These are phyloP conservation scores for Mesorhabditis spiculigera DNA, from an alignment of 2,888 invertebrate species.

Conservation along the genomic window DNA sequence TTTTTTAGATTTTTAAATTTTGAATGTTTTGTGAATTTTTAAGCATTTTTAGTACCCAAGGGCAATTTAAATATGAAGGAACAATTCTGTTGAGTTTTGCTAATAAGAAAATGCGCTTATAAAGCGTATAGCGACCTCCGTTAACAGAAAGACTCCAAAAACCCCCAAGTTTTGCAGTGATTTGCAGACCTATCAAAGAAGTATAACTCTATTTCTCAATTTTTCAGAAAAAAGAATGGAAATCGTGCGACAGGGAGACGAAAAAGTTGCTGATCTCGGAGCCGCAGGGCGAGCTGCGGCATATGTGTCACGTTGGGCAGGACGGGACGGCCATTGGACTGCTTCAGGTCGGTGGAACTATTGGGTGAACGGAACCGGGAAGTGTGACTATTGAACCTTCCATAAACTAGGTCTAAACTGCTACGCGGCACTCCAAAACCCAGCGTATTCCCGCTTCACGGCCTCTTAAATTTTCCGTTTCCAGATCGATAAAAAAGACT, in stretches of 20 bases:
- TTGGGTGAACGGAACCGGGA: neutral
- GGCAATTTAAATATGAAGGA: no score
- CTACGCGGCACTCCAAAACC: neutral
- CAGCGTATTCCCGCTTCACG: neutral
- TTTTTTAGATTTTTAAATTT: no score
- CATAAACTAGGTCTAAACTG: neutral
- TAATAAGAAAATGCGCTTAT: no score
- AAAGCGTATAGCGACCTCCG: no score
- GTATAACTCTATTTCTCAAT: no score
- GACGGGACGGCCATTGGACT: constrained; percentile 97
- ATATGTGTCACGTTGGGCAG: constrained; percentile 90
- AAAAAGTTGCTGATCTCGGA: constrained; percentile 76
- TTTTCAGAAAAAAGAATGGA: constrained; percentile 19
- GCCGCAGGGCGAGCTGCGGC: constrained; percentile 92
- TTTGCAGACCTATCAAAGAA: no score
- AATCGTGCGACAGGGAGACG: constrained; percentile 27
- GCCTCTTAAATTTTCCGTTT: constrained; percentile 10
- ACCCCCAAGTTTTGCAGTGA: neutral
- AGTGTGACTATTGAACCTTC: neutral
- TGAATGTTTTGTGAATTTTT: no score
- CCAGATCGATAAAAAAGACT: constrained; percentile 44
- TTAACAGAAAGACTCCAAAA: no score
- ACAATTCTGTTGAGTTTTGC: no score
- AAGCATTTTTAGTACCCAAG: no score
- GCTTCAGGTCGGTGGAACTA: constrained; percentile 63